Conservation (phyloP, 1,140 invertebrate genomes). For the Probaryconus sp. region DNA sequence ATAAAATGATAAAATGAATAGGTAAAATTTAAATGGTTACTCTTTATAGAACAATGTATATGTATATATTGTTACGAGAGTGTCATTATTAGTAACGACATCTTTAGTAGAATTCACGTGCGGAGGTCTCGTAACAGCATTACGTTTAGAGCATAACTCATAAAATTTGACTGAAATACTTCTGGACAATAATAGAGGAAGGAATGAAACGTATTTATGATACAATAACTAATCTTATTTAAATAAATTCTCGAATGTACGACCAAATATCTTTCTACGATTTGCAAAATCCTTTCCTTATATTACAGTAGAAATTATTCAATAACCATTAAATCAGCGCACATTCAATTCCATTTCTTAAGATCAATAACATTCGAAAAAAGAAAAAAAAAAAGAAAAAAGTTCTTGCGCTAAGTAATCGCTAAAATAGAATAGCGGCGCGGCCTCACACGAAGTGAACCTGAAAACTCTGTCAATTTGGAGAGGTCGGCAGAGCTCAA, state of each 20-base stretch:
- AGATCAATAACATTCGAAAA: no score
- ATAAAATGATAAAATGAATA: no score
- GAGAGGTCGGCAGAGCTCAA: conserved; percentile 17
- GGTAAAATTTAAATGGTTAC: no score
- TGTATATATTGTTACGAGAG: conserved; percentile 9
- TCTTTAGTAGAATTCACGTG: conserved; percentile 45
- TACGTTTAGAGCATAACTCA: conserved; percentile 43
- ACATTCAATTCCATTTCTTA: no score
- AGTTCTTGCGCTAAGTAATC: not conserved
- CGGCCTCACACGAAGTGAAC: conserved; percentile 40
- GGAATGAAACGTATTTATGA: not conserved
- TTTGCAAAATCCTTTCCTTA: no score
- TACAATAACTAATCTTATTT: not conserved
- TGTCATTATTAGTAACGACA: conserved; percentile 33
- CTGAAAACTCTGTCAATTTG: conserved; percentile 26
- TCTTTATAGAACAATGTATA: no score
- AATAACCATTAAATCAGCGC: no score
- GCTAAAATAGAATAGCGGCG: conserved; percentile 19
- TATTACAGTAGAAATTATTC: no score
- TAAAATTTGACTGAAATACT: conserved; percentile 37
- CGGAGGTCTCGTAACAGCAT: conserved; percentile 32
- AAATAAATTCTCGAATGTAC: not conserved
- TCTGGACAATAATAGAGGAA: not conserved
- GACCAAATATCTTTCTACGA: not conserved
- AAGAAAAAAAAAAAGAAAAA: no score